Percentiles rank a stretch among this genome's conserved stretches.
These are phyloP conservation scores for Penelope pileata DNA, from an alignment of 2,113 vertebrate genomes.

Conservation along the genomic window DNA sequence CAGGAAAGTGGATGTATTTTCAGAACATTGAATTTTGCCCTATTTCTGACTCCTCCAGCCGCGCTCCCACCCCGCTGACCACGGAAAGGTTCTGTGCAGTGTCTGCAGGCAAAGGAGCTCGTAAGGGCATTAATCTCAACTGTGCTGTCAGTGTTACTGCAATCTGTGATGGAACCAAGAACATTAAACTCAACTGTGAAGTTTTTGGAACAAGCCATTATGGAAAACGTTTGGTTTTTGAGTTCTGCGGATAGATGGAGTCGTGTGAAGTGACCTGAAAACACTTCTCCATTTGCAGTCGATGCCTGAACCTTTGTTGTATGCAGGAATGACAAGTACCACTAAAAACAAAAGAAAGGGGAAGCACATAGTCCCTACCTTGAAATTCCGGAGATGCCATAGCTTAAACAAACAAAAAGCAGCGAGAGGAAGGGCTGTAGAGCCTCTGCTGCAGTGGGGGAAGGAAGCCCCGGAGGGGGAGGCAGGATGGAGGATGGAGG, in stretches of 20 bases:
- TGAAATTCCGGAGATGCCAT: slow-evolving; percentile 55
- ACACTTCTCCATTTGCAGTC: rapidly evolving
- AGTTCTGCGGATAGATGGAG: not conserved
- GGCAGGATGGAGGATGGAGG: too few relatives aligned
- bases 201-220: not conserved
- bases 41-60: too few relatives aligned
- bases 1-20: not conserved
- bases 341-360: not conserved
- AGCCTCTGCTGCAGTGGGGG: not conserved
- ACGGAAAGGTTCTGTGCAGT: rapidly evolving
- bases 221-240: not conserved
- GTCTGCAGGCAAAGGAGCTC: not conserved
- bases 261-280: not conserved
- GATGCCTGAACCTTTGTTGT: not conserved
- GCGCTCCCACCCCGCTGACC: too few relatives aligned
- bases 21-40: not conserved
- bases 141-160: not conserved
- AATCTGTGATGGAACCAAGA: not conserved
- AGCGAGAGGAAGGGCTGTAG: not conserved
- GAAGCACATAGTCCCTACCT: slow-evolving; percentile 7
- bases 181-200: not conserved
- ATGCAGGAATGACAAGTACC: slow-evolving; percentile 1
- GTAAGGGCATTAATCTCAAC: not conserved
- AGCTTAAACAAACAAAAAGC: slow-evolving; percentile 4
- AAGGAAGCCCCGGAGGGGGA: too few relatives aligned